phyloP scores from a whole-genome alignment of 2,797 vertebrate species.

The Poecilia gillii region DNA sequence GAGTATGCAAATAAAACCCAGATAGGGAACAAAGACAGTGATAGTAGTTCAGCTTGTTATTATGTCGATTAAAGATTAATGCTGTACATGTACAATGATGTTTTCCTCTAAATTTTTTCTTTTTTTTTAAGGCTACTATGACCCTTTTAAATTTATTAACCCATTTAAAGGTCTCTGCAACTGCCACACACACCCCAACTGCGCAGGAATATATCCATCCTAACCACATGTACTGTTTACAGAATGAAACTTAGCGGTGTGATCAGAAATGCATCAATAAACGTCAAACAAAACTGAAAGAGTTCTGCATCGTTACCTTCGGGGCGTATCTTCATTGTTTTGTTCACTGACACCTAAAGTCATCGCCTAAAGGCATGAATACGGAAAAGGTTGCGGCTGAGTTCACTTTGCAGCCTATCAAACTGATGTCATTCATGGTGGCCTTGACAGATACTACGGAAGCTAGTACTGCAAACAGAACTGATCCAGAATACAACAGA shows the following conservation, averaged over 20 bases:
- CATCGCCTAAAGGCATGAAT: conserved; percentile 1
- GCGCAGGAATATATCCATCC: background rate
- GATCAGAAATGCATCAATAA: background rate
- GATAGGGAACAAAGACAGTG: background rate
- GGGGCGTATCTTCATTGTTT: background rate
- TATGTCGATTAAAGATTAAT: background rate
- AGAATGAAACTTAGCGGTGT: background rate
- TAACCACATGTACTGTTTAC: background rate
- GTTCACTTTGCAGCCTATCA: background rate
- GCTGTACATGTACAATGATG: background rate
- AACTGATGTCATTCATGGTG: conserved; percentile 3
- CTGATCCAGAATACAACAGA: background rate
- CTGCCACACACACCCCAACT: background rate
- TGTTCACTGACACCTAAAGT: background rate
- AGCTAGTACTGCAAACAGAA: background rate
- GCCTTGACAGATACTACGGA: conserved; percentile 14
- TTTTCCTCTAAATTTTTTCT: background rate
- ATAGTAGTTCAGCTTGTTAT: background rate
- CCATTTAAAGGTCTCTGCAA: background rate
- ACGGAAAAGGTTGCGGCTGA: background rate
- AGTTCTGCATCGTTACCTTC: background rate
- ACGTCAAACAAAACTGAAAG: background rate
- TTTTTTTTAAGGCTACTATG: background rate
- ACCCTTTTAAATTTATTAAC: background rate
- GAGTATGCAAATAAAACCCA: background rate